phyloP scores from a whole-genome alignment of 2,113 vertebrate genomes.

The Leucopsar rothschildi region DNA sequence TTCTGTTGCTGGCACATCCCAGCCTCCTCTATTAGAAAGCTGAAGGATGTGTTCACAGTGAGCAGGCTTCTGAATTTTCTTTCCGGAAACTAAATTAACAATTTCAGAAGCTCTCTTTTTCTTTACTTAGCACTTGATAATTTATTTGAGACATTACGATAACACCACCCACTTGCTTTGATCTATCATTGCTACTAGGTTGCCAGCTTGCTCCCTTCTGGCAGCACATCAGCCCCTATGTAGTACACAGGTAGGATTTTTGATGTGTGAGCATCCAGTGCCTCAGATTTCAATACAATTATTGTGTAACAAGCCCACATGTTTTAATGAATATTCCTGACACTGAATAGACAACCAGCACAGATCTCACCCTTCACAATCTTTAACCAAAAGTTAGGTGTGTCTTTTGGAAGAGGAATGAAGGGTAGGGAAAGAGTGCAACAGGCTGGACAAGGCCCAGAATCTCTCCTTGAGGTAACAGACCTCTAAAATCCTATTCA shows the following conservation, averaged over 20 bases:
- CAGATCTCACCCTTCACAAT: neutral
- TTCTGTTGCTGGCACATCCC: neutral
- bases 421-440: neutral
- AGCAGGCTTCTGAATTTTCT: neutral
- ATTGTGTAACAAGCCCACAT: neutral
- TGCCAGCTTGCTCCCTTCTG: neutral
- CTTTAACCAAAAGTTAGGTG: neutral
- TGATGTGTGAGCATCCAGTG: neutral
- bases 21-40: neutral
- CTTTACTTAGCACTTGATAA: neutral
- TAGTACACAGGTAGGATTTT: neutral
- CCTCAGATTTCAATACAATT: neutral
- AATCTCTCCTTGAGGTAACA: neutral
- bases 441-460: neutral
- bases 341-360: neutral
- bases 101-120: neutral
- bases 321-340: neutral
- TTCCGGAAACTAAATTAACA: neutral
- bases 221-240: neutral
- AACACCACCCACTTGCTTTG: neutral
- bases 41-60: neutral
- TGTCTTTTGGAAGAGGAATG: neutral
- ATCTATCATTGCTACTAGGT: neutral
- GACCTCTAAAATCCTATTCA: neutral
- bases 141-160: neutral